Base-by-base conservation (phyloP, 1,140 invertebrate species). In the Uloborus diversus region DNA sequence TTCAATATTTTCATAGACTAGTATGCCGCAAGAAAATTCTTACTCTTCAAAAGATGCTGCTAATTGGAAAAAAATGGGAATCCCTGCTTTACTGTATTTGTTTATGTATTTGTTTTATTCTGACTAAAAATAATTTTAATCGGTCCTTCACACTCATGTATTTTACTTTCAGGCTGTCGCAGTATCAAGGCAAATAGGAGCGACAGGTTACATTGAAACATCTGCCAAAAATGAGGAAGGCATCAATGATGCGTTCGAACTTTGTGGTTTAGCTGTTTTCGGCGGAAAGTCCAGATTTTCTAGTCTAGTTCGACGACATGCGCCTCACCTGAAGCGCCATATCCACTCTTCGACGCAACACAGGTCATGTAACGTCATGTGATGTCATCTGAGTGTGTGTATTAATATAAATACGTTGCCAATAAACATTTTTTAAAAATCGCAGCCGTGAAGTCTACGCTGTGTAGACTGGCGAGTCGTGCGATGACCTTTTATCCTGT, bases 131-230 rank as follows among this genome's bases (percentile, higher is more conserved):
- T n/a, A n/a, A n/a, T n/a, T n/a, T n/a, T n/a, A n/a, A n/a, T n/a
- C n/a, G n/a, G n/a, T n/a, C n/a, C n/a, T n/a, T n/a, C n/a, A n/a
- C n/a, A n/a, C n/a, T n/a, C n/a, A n/a, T n/a, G n/a, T n/a, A n/a
- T n/a, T 49, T 82, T 68, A 49, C 79, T 81, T 81, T 35, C 87
- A 89, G 88, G 89, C 88, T 66, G 81, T 89, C 57, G 85, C 86
- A 27, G 88, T 90, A 73, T 89, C 89, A 25, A 88, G 90, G 84
- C 89, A 90, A 82, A 87, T 91, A 3, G 89, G 89, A 17, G 90
- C 90, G 1, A 88, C 89, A 20, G 90, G 90, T 0, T 92, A 92
- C 84, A 90, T 91, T 33, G 91, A 92, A 83, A 91, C 90, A 5
- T 90, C 90, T 30, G 86, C 91, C 17, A 89, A 90, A 83, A 88